Conservation (phyloP, 2,113 vertebrate genomes). For the Mesembrinibis cayennensis region DNA sequence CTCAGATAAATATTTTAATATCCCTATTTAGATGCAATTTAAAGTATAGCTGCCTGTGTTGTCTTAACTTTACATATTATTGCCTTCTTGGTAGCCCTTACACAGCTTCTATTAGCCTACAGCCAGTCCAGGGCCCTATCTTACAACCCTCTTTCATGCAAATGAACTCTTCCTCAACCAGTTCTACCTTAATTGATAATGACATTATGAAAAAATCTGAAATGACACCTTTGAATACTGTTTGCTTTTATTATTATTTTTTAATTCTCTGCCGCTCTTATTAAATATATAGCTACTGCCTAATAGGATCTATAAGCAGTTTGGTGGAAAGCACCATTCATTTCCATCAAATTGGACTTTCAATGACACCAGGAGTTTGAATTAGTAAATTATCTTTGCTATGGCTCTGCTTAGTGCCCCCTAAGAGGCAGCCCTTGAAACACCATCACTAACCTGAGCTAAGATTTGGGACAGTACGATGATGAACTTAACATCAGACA, state of each 20-base stretch:
- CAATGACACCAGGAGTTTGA: background rate
- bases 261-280: background rate
- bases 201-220: background rate
- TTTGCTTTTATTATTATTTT: background rate
- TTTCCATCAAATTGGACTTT: background rate
- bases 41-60: background rate
- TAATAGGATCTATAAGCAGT: background rate
- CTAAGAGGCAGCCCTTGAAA: background rate
- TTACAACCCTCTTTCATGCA: background rate
- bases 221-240: background rate
- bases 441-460: background rate
- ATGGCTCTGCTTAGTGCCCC: background rate
- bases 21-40: background rate
- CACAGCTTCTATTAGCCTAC: background rate
- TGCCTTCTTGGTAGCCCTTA: background rate
- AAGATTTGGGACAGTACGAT: background rate
- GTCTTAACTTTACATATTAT: background rate
- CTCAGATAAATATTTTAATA: conserved; percentile 7
- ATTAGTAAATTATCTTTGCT: background rate
- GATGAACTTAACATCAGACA: background rate
- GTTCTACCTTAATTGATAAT: background rate
- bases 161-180: background rate
- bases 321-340: background rate
- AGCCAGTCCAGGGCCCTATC: background rate
- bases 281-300: background rate